Percentiles rank a stretch among this genome's conserved stretches.
phyloP scores from a whole-genome alignment of 2,797 vertebrate species.

The Mallotus villosus region DNA sequence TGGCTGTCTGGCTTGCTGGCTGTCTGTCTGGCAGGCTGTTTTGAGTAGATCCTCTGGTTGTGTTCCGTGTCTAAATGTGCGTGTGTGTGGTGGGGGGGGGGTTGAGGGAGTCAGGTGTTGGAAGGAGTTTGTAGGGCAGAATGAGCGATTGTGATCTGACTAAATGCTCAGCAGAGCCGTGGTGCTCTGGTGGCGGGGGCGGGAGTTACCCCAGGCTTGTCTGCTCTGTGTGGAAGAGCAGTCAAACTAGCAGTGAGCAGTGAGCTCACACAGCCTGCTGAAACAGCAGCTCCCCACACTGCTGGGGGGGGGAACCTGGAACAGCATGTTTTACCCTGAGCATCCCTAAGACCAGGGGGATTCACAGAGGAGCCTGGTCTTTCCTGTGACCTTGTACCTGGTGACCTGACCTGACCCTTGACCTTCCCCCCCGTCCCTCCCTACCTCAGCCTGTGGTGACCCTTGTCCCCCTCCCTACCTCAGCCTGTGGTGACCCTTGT shows the following conservation, averaged over 20 bases:
- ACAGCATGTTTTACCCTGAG: constrained; percentile 30
- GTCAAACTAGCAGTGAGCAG: constrained; percentile 20
- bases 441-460: too few species aligned
- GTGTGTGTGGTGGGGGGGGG: constrained; percentile 24
- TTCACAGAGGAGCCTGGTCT: constrained; percentile 29
- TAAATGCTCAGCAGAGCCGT: constrained; percentile 23
- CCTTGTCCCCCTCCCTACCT: too few species aligned
- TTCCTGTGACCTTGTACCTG: constrained; percentile 9
- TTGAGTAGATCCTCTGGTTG: constrained; percentile 20
- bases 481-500: too few species aligned
- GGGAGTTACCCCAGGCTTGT: constrained; percentile 1
- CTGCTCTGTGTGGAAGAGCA: constrained; percentile 6
- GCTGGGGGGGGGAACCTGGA: background rate
- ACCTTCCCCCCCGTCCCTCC: constrained; percentile 13
- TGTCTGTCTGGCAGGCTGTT: constrained; percentile 33
- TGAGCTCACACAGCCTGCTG: background rate
- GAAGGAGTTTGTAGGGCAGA: constrained; percentile 26
- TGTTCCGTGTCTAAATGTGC: too few species aligned
- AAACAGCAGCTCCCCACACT: background rate
- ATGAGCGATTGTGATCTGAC: constrained; percentile 39
- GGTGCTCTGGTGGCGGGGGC: background rate
- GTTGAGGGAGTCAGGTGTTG: constrained; percentile 27
- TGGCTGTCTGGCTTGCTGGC: constrained; percentile 11
- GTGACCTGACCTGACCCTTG: constrained; percentile 30
- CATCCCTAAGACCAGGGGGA: background rate